Evolutionary conservation across 2,113 vertebrate species (phyloP).

Genomic region (Pachypanchax playfairii): DNA sequence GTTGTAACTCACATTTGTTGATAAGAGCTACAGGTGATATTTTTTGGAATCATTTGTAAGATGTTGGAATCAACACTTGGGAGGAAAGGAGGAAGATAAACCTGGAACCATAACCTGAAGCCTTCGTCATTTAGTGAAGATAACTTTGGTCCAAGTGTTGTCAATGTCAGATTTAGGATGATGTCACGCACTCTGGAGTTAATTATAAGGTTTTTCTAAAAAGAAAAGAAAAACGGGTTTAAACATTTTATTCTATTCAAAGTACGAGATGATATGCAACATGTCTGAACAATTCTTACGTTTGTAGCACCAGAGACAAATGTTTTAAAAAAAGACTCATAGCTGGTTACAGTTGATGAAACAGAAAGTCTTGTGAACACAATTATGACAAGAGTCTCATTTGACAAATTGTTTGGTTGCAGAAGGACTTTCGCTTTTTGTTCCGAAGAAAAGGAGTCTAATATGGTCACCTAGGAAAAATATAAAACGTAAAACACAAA

Average conservation of each 20-base stretch:
- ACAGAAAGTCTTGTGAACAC: conserved; percentile 1
- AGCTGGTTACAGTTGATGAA: not conserved
- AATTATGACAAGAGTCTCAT: conserved; percentile 33
- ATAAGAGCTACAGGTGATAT: conserved; percentile 47
- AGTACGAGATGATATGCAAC: too few relatives aligned
- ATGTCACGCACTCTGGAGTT: conserved; percentile 21
- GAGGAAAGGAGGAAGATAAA: conserved; percentile 40
- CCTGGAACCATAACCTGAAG: conserved; percentile 51
- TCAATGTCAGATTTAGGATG: conserved; percentile 46
- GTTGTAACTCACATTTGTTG: conserved; percentile 42
- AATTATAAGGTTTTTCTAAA: conserved; percentile 39
- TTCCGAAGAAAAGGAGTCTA: conserved; percentile 21
- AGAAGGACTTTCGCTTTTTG: conserved; percentile 44
- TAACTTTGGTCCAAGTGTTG: conserved; percentile 21
- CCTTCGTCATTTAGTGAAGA: conserved; percentile 5
- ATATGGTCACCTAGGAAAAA: not conserved
- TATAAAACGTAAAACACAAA: not conserved
- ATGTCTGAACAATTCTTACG: conserved; percentile 25
- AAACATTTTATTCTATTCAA: too few relatives aligned
- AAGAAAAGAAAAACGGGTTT: too few relatives aligned
- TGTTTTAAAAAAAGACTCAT: conserved; percentile 26
- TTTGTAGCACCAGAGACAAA: conserved; percentile 23
- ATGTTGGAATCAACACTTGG: conserved; percentile 34
- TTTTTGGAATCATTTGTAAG: conserved; percentile 37
- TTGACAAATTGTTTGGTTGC: conserved; percentile 32